Base-by-base conservation (phyloP, 2,113 vertebrate species). In the Melanotaenia duboulayi region DNA sequence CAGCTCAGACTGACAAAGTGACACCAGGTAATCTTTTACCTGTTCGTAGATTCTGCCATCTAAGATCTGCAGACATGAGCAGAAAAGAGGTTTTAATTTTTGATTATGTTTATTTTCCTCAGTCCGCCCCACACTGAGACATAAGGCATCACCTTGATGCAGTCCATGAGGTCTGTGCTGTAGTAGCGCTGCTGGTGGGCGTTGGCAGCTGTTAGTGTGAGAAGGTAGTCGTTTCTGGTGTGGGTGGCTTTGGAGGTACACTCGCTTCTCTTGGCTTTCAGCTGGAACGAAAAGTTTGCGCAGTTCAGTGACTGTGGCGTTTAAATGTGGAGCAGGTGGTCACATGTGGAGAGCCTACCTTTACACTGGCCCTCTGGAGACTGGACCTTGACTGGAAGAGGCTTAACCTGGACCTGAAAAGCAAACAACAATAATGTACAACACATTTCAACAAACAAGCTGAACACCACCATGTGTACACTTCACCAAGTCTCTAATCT, bases 301-400 rank as follows among this genome's bases (percentile, higher is more conserved):
- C 10, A 25, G 37, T 0, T 67, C 16, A 28, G 5, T 3, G 28
- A 60, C 13, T 12, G 7, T 1, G 0, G n/a, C 13, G 12, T 7
- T 2, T 12, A 24, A 48, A 40, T 1, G 3, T 1, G 4, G 0
- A 51, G 17, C 10, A 5, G 6, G 2, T 19, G 22, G n/a, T 14
- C 5, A 0, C 0, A 46, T 51, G 0, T 25, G 4, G 16, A 5
- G 22, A 48, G 19, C 17, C 88, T 83, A 99, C 98, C 96, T 99
- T 99, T n/a, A 98, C 95, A 4, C 95, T 99, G 23, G 97, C 98
- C 87, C 98, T 98, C 94, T 99, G 98, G 92, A 99, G 96, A 95
- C 97, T 99, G 93, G 97, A 97, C 87, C 96, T 95, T 69, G 97
- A 99, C 91, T 99, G 98, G 81, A 99, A 99, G 85, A 99, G 96